These are phyloP conservation scores for Pediacus dermestoides DNA, from an alignment of 2,888 invertebrate species.

Conservation along the genomic window DNA sequence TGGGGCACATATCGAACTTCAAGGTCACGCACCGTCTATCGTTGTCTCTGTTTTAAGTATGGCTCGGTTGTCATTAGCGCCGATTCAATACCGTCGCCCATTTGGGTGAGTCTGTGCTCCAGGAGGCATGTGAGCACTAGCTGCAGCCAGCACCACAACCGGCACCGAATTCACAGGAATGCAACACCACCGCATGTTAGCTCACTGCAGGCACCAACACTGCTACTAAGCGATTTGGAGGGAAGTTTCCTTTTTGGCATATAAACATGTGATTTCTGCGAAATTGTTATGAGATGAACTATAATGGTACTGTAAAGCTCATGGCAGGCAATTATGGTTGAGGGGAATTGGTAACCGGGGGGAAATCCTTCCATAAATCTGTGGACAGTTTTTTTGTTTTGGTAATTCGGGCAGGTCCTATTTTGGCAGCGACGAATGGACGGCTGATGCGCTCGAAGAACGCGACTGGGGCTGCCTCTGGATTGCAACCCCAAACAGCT, in stretches of 20 bases:
- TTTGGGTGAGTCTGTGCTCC: slow-evolving; percentile 14
- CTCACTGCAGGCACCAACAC: slow-evolving; percentile 1
- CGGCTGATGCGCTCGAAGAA: slow-evolving; percentile 14
- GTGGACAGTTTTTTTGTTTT: too few species aligned
- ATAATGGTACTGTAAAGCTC: too few species aligned
- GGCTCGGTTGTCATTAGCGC: slow-evolving; percentile 9
- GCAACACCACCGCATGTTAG: slow-evolving; percentile 4
- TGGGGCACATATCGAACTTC: slow-evolving; percentile 26
- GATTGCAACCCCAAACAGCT: slow-evolving; percentile 10
- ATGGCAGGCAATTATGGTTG: too few species aligned
- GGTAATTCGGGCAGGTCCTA: slow-evolving; percentile 7
- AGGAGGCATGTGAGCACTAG: slow-evolving; percentile 6
- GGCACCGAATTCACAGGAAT: slow-evolving; percentile 1
- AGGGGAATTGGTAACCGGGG: too few species aligned
- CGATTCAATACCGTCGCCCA: slow-evolving; percentile 19
- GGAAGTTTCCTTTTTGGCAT: too few species aligned
- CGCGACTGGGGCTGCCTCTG: slow-evolving; percentile 15
- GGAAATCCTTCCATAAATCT: too few species aligned
- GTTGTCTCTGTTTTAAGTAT: slow-evolving; percentile 14
- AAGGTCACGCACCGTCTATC: slow-evolving; percentile 23
- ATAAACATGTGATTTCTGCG: too few species aligned
- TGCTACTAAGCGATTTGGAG: slow-evolving; percentile 8
- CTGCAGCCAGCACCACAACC: neutral
- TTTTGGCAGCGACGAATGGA: slow-evolving; percentile 13
- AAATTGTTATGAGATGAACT: too few species aligned